Evolutionary conservation across 1,140 invertebrate genomes (phyloP), one percentile per base, ranked within the genome.

Genomic region (Dinothrombium tinctorium): DNA sequence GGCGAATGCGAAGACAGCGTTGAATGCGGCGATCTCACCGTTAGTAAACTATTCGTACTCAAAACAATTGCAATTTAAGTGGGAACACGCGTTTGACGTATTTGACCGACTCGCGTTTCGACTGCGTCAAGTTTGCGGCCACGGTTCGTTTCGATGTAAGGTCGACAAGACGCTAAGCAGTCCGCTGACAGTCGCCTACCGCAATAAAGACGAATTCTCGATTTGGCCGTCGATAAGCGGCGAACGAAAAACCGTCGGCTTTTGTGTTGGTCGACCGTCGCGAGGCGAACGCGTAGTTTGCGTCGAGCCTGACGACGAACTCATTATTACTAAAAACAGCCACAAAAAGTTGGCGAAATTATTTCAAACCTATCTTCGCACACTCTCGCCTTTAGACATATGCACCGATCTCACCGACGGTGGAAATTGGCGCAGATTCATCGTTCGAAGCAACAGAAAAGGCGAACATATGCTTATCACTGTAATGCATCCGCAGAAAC

Each of bases 341-440:
- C 61, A 63, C 43, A 56, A 52, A 42, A 7, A 51, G 39, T 40
- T 64, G 21, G 53, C 53, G 9, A 33, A 54, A 47, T 57, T 61
- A 50, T 48, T 51, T 48, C 44, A 51, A 42, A 28, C 41, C 8
- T 51, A 48, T 33, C 33, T 51, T 5, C 29, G 37, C 4, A 15
- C 46, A 29, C 17, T 41, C n/a, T 47, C 50, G 22, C 22, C 41
- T 8, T 21, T 42, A 7, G 42, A 41, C 25, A 24, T 33, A 12
- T 44, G 32, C 25, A 14, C 22, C 8, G 33, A 35, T 29, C 35
- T 40, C 29, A 36, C 45, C 7, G 77, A 86, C 50, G 64, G 68
- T 24, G 90, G 90, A 0, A 67, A 82, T 57, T 98, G 87, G 73
- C 69, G 72, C 44, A 78, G 82, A 57, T 58, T 96, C 25, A 78